Base-by-base conservation (phyloP, 1,140 invertebrate species). In the Anoplophora glabripennis region DNA sequence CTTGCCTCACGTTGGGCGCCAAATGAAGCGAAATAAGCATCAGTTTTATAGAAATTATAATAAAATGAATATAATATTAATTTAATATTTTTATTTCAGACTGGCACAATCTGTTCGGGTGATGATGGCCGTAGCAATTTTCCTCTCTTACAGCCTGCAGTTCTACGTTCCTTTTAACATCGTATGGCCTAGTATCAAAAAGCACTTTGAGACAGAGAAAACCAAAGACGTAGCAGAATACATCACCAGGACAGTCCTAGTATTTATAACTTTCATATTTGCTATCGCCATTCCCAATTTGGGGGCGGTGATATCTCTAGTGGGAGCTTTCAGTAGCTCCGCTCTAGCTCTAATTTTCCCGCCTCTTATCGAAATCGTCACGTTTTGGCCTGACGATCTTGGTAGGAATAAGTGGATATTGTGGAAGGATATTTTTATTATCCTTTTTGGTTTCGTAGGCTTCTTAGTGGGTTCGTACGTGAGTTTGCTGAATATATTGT, bases 111-210 rank as follows among this genome's bases (percentile, higher is more conserved):
- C 84, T 60, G 90, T 94, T 5, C 82, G 89, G 46, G 72, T 92
- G 10, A 86, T 88, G 69, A 94, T 95, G 89, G 89, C 90, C 0
- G 66, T 91, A 1, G 86, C 91, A 1, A 93, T 95, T 63, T 93
- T 93, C 68, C 79, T 94, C 8, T 91, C 90, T 0, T 96, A 94
- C 74, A 86, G 89, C 18, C 81, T 97, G 12, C 93, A 96, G 76
- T 90, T 96, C 63, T 97, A 96, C 76, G 93, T 97, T 21, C 92
- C 94, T 4, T 86, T 95, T 72, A 88, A 88, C 62, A 93, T 96
- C 57, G 84, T 94, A 17, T 94, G 92, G 86, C 90, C 92, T 1
- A 80, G 76, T 52, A 75, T 91, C 11, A 82, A 83, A 70, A 76
- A 77, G 14, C 79, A 83, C 63, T 81, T 89, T 64, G 76, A 82